Base-by-base conservation (phyloP, 2,113 vertebrate species). In the Lagenorhynchus albirostris region DNA sequence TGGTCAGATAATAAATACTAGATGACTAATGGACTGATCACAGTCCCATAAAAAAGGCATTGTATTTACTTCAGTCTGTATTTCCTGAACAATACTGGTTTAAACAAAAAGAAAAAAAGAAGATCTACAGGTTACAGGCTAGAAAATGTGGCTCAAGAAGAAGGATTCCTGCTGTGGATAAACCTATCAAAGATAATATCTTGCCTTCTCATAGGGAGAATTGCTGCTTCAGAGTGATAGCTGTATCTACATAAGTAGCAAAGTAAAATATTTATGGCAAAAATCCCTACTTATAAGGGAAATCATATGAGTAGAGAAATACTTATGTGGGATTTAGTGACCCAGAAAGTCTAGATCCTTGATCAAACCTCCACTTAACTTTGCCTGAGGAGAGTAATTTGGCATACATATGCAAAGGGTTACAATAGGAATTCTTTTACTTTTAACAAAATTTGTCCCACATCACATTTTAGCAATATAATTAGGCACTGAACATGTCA, bases 331-430 rank as follows among this genome's bases (percentile, higher is more conserved):
- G 12, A 85, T 91, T 89, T 77, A 87, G 23, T 58, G 82, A 93
- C 50, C 21, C n/a, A 94, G 33, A 77, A 6, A 68, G 15, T 21
- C 13, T 41, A 89, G 36, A 67, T 77, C 41, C 31, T 89, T 93
- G 11, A 97, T 94, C 14, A 94, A 96, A 90, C 33, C 1, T 88
- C 17, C 47, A 90, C 25, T 79, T 84, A 85, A 62, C n/a, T 93
- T 91, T 92, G 50, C 13, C 4, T 74, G 53, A 71, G 47, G 13
- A 93, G 17, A 85, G 29, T 29, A 76, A 85, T 89, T 82, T 86
- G 31, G 9, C 63, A 95, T 44, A 88, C 4, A 74, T 53, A 50
- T 25, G 21, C 29, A 85, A 71, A 44, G 1, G 26, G n/a, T 85
- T 84, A 62, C 10, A 79, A 38, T 0, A 85, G 31, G 50, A 55